Percentiles rank a stretch among this genome's conserved stretches.
Evolutionary conservation across 2,797 vertebrate genomes (phyloP).

Genomic region (Microhierax caerulescens): DNA sequence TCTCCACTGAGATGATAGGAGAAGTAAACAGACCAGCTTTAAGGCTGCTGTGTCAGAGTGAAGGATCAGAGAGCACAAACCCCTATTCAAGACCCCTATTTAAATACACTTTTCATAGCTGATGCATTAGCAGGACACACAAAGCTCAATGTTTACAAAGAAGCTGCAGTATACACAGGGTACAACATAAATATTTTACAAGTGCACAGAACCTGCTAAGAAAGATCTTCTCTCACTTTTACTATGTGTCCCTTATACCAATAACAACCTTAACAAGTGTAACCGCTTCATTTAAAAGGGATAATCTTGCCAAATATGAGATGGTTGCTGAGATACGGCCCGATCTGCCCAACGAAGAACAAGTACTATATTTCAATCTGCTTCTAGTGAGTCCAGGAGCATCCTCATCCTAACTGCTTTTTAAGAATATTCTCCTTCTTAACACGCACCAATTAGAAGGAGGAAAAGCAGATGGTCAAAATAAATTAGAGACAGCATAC

Average conservation of each 20-base stretch:
- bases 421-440: background rate
- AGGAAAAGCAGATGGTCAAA: constrained; percentile 60
- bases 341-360: background rate
- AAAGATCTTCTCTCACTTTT: constrained; percentile 21
- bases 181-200: constrained; percentile 18
- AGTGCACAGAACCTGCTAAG: background rate
- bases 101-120: background rate
- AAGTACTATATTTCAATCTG: constrained; percentile 29
- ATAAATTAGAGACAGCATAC: constrained; percentile 35
- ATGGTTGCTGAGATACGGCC: constrained; percentile 27
- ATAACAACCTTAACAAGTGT: background rate
- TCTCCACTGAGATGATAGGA: background rate
- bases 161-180: background rate
- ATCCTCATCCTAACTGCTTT: background rate
- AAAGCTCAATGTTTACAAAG: background rate
- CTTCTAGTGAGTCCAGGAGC: constrained; percentile 2
- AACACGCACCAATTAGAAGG: constrained; percentile 17
- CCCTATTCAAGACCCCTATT: background rate
- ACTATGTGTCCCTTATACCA: background rate
- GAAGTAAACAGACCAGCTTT: background rate
- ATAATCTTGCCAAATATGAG: background rate
- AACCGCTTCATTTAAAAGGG: background rate
- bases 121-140: background rate
- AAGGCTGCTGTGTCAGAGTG: background rate
- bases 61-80: background rate